A percentile compares a stretch with the other conserved stretches of the same genome.
Conservation (phyloP, 2,888 invertebrate genomes). For the Xiphydria camelus region DNA sequence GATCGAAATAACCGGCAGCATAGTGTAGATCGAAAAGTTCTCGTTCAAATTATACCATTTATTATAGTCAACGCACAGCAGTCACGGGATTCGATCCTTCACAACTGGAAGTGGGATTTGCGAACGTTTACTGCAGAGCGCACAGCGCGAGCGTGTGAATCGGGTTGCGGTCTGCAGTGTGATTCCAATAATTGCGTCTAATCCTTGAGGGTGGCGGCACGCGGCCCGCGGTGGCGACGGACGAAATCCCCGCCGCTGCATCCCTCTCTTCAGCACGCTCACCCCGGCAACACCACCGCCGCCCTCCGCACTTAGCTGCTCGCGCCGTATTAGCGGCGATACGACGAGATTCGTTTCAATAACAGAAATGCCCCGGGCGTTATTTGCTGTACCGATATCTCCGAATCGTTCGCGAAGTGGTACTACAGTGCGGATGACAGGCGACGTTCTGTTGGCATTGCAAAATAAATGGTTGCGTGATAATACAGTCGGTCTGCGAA, state of each 20-base stretch:
- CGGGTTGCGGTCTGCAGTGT: constrained; percentile 42
- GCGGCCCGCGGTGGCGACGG: constrained; percentile 36
- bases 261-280: constrained; percentile 27
- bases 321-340: constrained; percentile 30
- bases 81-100: too few relatives aligned
- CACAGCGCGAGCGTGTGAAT: constrained; percentile 41
- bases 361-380: constrained; percentile 33
- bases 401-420: too few relatives aligned
- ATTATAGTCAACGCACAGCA: too few relatives aligned
- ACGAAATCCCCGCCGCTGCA: constrained; percentile 31
- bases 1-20: too few relatives aligned
- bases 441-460: too few relatives aligned
- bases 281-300: constrained; percentile 14
- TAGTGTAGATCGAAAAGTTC: too few relatives aligned
- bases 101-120: too few relatives aligned
- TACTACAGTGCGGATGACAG: too few relatives aligned
- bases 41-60: too few relatives aligned
- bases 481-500: too few relatives aligned
- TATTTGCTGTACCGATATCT: neutral
- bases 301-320: constrained; percentile 5
- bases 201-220: constrained; percentile 49
- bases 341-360: constrained; percentile 49
- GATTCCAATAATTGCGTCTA: constrained; percentile 54
- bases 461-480: too few relatives aligned
- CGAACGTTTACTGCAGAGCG: too few relatives aligned